phyloP scores from a whole-genome alignment of 2,113 vertebrate species.

The Otis tarda region DNA sequence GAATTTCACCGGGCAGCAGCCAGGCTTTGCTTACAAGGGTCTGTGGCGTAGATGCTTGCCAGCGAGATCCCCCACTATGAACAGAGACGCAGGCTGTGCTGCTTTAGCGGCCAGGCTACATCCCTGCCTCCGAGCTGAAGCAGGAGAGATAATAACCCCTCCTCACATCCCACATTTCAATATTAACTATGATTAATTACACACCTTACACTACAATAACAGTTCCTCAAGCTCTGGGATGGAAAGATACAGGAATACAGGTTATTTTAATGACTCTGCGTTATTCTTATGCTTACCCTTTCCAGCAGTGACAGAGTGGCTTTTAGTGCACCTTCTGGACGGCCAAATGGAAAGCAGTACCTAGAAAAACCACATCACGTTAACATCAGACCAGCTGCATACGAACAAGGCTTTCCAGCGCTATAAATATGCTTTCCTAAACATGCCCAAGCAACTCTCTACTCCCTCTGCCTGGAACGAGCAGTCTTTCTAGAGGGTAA shows the following conservation, averaged over 20 bases:
- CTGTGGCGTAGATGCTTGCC: background rate
- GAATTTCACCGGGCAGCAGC: background rate
- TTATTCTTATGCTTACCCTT: constrained; percentile 80
- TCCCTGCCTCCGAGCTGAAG: background rate
- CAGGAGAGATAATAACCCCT: background rate
- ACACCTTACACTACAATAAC: background rate
- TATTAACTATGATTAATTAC: background rate
- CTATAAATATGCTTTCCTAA: background rate
- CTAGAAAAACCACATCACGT: constrained; percentile 73
- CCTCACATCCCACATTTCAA: background rate
- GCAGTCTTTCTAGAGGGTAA: background rate
- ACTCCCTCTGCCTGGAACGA: background rate
- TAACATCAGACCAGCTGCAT: background rate
- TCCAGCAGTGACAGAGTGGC: constrained; percentile 95
- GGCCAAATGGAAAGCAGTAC: constrained; percentile 98
- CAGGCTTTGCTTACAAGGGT: background rate
- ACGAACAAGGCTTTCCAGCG: background rate
- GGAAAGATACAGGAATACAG: background rate
- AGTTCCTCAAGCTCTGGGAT: background rate
- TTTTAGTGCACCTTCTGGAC: constrained; percentile 96
- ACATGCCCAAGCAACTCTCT: background rate
- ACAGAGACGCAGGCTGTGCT: background rate
- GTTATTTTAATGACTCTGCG: background rate
- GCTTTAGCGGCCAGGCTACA: background rate
- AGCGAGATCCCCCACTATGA: background rate